These are phyloP conservation scores for Trachelus tabidus DNA, from an alignment of 2,888 invertebrate genomes.

Conservation along the genomic window DNA sequence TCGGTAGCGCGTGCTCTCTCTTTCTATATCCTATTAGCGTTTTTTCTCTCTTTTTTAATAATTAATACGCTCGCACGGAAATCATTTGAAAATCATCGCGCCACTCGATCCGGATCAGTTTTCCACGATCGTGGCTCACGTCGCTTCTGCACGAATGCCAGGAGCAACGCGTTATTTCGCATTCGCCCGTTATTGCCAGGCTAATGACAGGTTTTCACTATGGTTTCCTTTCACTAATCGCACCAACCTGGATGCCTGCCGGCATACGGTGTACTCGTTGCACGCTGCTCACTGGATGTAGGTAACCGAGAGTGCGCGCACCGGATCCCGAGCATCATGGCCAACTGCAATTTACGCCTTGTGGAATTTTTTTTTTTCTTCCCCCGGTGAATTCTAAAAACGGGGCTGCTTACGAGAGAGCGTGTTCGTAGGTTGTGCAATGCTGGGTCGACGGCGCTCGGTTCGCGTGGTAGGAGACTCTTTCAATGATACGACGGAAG, in stretches of 20 bases:
- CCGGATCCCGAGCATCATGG: not conserved
- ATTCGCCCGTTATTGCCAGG: not conserved
- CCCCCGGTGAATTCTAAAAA: not conserved
- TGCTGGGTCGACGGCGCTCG: not conserved
- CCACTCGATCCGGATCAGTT: not conserved
- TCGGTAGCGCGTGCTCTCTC: not conserved
- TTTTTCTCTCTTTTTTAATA: too few species aligned
- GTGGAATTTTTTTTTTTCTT: not conserved
- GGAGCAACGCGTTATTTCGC: not conserved
- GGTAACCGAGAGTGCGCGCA: not conserved
- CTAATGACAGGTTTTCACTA: constrained; percentile 26
- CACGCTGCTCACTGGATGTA: not conserved
- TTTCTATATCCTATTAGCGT: not conserved
- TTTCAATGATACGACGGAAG: not conserved
- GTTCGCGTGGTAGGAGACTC: not conserved
- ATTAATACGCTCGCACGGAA: not conserved
- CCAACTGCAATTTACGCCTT: not conserved
- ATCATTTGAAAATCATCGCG: not conserved
- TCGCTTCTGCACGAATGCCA: not conserved
- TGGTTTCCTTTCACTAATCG: constrained; percentile 37
- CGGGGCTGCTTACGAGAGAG: not conserved
- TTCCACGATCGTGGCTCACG: not conserved
- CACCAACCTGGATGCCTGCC: not conserved
- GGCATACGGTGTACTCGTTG: not conserved
- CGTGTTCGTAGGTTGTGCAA: not conserved